phyloP scores from a whole-genome alignment of 2,797 vertebrate genomes.

The Aldrovandia affinis region DNA sequence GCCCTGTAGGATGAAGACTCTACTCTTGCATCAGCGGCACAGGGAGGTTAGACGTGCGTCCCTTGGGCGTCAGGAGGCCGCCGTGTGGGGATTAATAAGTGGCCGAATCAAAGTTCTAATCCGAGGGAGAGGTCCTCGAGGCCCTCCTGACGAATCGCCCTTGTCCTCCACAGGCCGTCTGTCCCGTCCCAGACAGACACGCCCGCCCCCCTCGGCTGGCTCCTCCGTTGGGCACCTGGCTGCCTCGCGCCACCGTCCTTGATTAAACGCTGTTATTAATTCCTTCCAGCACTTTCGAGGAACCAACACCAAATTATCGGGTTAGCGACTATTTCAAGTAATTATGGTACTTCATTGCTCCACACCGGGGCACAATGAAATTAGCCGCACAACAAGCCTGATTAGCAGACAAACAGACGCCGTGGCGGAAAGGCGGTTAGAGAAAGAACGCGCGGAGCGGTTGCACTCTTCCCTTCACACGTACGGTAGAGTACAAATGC shows the following conservation, averaged over 20 bases:
- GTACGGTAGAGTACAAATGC: too few species aligned
- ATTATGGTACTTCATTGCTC: constrained; percentile 38
- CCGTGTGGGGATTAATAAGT: not conserved
- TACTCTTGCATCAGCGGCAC: too few species aligned
- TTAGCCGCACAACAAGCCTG: constrained; percentile 39
- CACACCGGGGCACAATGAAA: constrained; percentile 35
- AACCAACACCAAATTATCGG: constrained; percentile 44
- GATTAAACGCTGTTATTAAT: constrained; percentile 46
- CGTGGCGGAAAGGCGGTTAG: not conserved
- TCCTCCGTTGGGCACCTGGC: constrained; percentile 28
- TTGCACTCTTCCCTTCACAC: not conserved
- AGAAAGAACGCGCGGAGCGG: not conserved
- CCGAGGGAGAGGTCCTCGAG: not conserved
- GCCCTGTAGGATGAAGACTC: too few species aligned
- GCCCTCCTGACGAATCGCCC: not conserved
- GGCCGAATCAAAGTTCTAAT: not conserved
- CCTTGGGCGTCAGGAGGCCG: too few species aligned
- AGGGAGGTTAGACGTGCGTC: too few species aligned
- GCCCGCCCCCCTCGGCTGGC: not conserved
- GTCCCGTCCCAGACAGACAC: not conserved
- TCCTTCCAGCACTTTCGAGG: constrained; percentile 35
- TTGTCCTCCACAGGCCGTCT: not conserved
- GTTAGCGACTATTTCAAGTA: constrained; percentile 42
- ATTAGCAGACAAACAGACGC: constrained; percentile 32
- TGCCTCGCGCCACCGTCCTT: not conserved